phyloP scores from a whole-genome alignment of 2,797 vertebrate species.

The Sebastes variabilis region DNA sequence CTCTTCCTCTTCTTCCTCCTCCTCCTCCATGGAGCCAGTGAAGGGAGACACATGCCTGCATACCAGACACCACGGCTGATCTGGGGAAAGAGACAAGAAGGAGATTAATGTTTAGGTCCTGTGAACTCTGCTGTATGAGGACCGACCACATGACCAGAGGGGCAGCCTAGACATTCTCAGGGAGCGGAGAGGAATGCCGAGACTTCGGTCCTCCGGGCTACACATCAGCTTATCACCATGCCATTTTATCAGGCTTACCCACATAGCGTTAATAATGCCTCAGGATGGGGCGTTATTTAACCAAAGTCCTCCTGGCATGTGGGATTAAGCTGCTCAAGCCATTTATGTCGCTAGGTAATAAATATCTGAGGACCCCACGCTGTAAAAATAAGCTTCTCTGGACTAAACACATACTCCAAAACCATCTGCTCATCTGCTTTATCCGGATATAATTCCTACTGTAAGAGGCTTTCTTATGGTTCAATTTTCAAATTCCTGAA shows the following conservation, averaged over 20 bases:
- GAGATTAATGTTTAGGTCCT: slow-evolving; percentile 61
- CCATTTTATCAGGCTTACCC: slow-evolving; percentile 54
- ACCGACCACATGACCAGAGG: slow-evolving; percentile 56
- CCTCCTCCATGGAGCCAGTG: slow-evolving; percentile 28
- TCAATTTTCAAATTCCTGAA: slow-evolving; percentile 30
- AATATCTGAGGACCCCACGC: slow-evolving; percentile 30
- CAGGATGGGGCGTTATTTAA: slow-evolving; percentile 46
- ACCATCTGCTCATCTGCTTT: slow-evolving; percentile 35
- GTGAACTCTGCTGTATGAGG: slow-evolving; percentile 55
- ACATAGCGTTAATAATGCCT: slow-evolving; percentile 58
- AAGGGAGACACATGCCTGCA: slow-evolving; percentile 66
- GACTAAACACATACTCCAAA: slow-evolving; percentile 22
- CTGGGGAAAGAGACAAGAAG: slow-evolving; percentile 67
- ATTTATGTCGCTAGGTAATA: slow-evolving; percentile 56
- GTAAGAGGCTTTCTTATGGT: background rate
- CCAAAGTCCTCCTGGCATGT: slow-evolving; percentile 53
- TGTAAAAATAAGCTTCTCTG: slow-evolving; percentile 40
- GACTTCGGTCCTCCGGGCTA: slow-evolving; percentile 17
- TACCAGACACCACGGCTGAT: slow-evolving; percentile 77
- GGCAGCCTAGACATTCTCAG: slow-evolving; percentile 38
- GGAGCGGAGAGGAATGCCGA: slow-evolving; percentile 48
- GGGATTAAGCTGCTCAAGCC: slow-evolving; percentile 51
- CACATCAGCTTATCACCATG: slow-evolving; percentile 61
- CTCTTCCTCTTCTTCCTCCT: slow-evolving; percentile 24
- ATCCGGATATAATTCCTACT: slow-evolving; percentile 17